These are phyloP conservation scores for Eupithecia abbreviata DNA, from an alignment of 2,888 invertebrate genomes.

Conservation along the genomic window DNA sequence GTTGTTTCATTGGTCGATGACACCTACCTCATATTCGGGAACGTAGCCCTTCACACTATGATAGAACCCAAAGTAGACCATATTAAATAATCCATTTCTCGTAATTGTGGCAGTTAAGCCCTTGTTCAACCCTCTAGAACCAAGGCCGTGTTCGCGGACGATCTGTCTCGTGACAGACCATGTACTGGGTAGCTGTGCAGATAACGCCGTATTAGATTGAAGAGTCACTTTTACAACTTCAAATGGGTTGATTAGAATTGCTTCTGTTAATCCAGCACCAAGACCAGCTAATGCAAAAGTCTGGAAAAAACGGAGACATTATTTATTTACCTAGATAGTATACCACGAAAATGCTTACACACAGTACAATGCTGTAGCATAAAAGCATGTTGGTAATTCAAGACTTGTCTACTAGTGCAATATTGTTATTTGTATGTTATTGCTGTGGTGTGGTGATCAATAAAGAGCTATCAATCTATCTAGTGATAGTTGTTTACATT, in stretches of 20 bases:
- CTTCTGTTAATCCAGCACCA: conserved; percentile 95
- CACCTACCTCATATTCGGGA: conserved; percentile 85
- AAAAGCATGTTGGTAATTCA: no score
- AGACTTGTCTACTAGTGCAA: no score
- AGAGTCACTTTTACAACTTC: conserved; percentile 97
- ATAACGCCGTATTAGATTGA: conserved; percentile 88
- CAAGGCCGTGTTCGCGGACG: conserved; percentile 89
- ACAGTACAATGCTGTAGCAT: no score
- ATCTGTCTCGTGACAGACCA: conserved; percentile 92
- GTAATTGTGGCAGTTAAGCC: conserved; percentile 95
- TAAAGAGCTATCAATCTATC: no score
- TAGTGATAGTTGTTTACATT: no score
- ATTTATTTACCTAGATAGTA: not conserved
- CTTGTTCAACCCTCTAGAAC: conserved; percentile 91
- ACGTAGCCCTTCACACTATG: conserved; percentile 92
- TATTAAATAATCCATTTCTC: conserved; percentile 95
- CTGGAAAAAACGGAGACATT: conserved; percentile 75
- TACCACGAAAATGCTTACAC: no score
- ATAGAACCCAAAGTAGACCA: conserved; percentile 97
- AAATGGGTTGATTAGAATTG: conserved; percentile 95
- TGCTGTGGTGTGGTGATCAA: no score
- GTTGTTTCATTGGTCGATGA: not conserved
- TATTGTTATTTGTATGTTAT: no score
- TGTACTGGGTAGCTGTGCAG: conserved; percentile 88
- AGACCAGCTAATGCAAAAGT: conserved; percentile 95